Conservation (phyloP, 2,113 vertebrate genomes). For the Triplophysa siluroides region DNA sequence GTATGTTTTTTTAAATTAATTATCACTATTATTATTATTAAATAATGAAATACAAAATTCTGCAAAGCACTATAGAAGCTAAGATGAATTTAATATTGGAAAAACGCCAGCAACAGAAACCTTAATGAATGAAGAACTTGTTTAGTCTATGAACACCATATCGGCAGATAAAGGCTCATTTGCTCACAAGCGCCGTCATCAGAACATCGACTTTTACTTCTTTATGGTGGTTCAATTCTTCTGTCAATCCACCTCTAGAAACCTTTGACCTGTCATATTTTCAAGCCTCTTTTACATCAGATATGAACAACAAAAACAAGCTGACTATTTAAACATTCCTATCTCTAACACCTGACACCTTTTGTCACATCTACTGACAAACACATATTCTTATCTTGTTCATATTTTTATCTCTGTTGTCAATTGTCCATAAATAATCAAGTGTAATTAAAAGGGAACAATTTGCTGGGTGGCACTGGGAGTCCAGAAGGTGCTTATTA, state of each 20-base stretch:
- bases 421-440: not conserved
- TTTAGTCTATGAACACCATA: not conserved
- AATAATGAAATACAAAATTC: no score
- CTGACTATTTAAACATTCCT: not conserved
- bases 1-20: no score
- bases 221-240: not conserved
- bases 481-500: conserved; percentile 33
- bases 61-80: no score
- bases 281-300: conserved; percentile 4
- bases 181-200: not conserved
- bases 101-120: not conserved
- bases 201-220: not conserved
- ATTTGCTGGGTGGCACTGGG: conserved; percentile 7
- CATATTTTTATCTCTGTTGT: conserved; percentile 10
- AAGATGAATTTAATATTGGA: no score
- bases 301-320: conserved; percentile 18
- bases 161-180: not conserved
- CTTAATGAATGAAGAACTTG: not conserved
- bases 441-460: not conserved
- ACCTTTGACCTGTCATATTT: conserved; percentile 1
- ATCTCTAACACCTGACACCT: not conserved
- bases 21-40: no score
- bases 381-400: not conserved
- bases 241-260: not conserved
- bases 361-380: conserved; percentile 3